Evolutionary conservation across 2,113 vertebrate genomes (phyloP).

Genomic region (Pardalotus punctatus): DNA sequence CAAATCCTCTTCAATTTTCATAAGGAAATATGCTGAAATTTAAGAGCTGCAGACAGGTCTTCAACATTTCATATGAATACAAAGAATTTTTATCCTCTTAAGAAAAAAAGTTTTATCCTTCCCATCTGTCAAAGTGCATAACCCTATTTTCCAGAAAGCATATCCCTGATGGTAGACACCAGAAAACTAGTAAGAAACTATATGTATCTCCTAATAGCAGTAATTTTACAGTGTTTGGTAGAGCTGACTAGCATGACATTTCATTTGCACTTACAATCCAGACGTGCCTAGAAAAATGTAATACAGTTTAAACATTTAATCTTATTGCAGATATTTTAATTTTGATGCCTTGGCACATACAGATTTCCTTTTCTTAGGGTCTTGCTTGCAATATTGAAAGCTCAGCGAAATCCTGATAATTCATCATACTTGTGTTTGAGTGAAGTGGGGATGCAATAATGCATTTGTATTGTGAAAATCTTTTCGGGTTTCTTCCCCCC

Average conservation of each 20-base stretch:
- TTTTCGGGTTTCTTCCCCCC: background rate
- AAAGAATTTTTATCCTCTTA: background rate
- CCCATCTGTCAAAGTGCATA: background rate
- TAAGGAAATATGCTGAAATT: constrained; percentile 31
- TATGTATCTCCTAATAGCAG: background rate
- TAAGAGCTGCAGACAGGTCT: constrained; percentile 26
- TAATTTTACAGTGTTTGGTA: background rate
- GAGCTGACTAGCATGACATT: background rate
- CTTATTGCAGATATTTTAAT: background rate
- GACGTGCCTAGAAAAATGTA: background rate
- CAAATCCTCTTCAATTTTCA: constrained; percentile 7
- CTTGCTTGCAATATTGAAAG: background rate
- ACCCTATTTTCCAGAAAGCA: background rate
- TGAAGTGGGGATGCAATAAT: background rate
- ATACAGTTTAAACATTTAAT: background rate
- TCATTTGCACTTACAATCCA: background rate
- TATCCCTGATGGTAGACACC: background rate
- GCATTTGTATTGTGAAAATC: background rate
- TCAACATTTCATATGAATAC: background rate
- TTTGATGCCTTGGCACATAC: background rate
- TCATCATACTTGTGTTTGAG: background rate
- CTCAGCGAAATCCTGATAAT: background rate
- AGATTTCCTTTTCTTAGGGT: background rate
- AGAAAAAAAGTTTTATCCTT: background rate
- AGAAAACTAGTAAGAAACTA: background rate